Evolutionary conservation across 2,113 vertebrate genomes (phyloP).

Genomic region (Choloepus hoffmanni): DNA sequence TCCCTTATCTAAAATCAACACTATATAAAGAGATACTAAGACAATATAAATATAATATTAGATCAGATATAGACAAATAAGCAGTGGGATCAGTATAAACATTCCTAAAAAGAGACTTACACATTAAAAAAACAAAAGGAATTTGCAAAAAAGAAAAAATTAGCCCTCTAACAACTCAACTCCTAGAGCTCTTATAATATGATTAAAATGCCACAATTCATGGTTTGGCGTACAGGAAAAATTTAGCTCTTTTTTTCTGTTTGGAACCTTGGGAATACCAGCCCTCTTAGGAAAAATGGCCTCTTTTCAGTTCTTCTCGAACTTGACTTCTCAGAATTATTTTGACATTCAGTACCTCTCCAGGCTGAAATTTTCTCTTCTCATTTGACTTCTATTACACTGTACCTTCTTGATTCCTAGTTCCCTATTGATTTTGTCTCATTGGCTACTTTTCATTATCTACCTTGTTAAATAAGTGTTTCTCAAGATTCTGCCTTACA

Average conservation of each 20-base stretch:
- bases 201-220: slow-evolving; percentile 10
- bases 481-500: not conserved
- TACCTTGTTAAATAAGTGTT: not conserved
- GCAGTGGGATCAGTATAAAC: not conserved
- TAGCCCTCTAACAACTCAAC: not conserved
- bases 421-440: not conserved
- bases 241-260: not conserved
- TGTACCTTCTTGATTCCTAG: not conserved
- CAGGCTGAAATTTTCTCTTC: not conserved
- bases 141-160: not conserved
- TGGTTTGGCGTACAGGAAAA: not conserved
- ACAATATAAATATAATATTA: not conserved
- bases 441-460: not conserved
- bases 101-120: not conserved
- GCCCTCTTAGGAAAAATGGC: not conserved
- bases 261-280: not conserved
- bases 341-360: not conserved
- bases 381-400: not conserved
- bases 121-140: not conserved
- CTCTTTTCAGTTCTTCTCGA: not conserved
- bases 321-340: not conserved
- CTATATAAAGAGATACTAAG: not conserved
- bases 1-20: too few relatives aligned
- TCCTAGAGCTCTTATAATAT: not conserved
- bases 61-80: not conserved